Conservation (phyloP, 2,113 vertebrate species). For the Limanda limanda region DNA sequence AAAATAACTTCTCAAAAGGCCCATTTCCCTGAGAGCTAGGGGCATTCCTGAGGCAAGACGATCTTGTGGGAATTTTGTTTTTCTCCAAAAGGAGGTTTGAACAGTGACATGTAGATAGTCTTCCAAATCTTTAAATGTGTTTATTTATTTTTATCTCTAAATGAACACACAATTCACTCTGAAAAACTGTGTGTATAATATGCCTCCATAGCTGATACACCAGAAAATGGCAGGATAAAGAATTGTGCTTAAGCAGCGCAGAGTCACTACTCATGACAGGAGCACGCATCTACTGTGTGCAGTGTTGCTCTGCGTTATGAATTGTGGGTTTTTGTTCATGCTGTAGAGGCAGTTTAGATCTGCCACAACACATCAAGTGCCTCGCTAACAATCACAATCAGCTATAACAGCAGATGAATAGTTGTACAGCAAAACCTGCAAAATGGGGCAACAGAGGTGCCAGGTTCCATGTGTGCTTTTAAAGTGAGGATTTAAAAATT, state of each 20-base stretch:
- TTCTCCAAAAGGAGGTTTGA: conserved; percentile 4
- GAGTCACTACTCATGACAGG: no score
- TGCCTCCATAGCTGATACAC: background rate
- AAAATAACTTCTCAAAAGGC: conserved; percentile 29
- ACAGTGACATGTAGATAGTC: background rate
- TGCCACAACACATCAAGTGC: background rate
- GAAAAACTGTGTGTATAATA: background rate
- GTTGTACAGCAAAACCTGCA: background rate
- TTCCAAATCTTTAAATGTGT: background rate
- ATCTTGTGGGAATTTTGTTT: conserved; percentile 23
- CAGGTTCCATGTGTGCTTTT: background rate
- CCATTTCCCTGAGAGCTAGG: conserved; percentile 22
- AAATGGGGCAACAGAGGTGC: background rate
- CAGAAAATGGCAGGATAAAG: background rate
- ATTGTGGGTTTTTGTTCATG: background rate
- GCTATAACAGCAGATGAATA: background rate
- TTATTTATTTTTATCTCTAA: background rate
- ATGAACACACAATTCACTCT: background rate
- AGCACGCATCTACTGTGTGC: background rate
- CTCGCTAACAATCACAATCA: background rate
- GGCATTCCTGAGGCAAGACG: conserved; percentile 24
- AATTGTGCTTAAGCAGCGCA: no score
- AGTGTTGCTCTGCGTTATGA: background rate
- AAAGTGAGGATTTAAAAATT: background rate
- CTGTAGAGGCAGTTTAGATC: background rate